phyloP scores from a whole-genome alignment of 2,888 invertebrate genomes.

The Spodoptera exigua region DNA sequence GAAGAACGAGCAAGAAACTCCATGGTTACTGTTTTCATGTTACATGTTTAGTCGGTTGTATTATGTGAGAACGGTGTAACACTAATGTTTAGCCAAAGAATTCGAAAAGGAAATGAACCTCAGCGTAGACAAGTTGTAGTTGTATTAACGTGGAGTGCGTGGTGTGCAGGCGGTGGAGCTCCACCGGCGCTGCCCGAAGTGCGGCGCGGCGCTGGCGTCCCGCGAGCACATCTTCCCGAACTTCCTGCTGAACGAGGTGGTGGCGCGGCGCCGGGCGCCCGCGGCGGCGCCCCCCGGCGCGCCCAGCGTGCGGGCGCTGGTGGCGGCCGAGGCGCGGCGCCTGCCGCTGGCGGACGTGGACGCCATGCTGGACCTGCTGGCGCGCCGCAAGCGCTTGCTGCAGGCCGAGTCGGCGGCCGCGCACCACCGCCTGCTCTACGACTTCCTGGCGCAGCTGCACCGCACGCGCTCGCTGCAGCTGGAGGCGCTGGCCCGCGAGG shows the following conservation, averaged over 20 bases:
- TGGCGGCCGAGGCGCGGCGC: slow-evolving; percentile 92
- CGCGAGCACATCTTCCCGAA: slow-evolving; percentile 95
- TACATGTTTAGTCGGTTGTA: no score
- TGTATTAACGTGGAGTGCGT: no score
- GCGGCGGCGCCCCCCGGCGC: slow-evolving; percentile 24
- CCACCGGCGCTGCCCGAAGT: slow-evolving; percentile 93
- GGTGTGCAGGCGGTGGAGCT: slow-evolving; percentile 93
- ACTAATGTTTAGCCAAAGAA: no score
- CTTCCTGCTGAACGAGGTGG: slow-evolving; percentile 94
- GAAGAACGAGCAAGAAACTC: no score
- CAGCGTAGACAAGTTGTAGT: no score
- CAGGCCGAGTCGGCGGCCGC: slow-evolving; percentile 94
- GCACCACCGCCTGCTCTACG: slow-evolving; percentile 94
- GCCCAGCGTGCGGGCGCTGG: slow-evolving; percentile 87
- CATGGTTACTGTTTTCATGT: no score
- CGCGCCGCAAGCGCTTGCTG: slow-evolving; percentile 93
- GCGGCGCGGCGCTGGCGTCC: slow-evolving; percentile 92
- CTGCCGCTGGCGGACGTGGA: slow-evolving; percentile 94
- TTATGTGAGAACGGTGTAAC: no score
- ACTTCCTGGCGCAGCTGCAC: slow-evolving; percentile 94
- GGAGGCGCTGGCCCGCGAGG: slow-evolving; percentile 89
- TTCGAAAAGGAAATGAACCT: no score
- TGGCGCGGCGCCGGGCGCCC: slow-evolving; percentile 84
- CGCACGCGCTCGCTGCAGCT: slow-evolving; percentile 92
- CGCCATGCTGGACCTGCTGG: slow-evolving; percentile 93